Percentiles rank a stretch among this genome's conserved stretches.
Evolutionary conservation across 2,797 vertebrate genomes (phyloP).

Genomic region (Coccyzus lansbergi): DNA sequence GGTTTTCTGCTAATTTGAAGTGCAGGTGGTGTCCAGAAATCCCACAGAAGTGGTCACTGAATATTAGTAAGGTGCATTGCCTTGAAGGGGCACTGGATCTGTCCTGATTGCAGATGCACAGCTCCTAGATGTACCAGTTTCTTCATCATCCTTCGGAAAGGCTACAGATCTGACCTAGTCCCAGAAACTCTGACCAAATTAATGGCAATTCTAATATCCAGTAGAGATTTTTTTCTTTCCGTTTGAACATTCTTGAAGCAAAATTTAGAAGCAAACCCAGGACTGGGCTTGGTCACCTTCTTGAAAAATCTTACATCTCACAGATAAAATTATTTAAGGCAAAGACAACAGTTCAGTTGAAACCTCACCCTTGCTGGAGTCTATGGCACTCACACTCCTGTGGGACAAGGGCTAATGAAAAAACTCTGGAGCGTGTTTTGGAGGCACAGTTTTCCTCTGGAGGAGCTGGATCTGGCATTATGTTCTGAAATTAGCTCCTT

Average conservation of each 20-base stretch:
- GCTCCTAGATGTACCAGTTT: not conserved
- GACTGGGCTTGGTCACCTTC: slow-evolving; percentile 22
- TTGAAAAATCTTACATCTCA: not conserved
- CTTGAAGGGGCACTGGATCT: not conserved
- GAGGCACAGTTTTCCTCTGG: not conserved
- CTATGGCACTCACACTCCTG: accelerated
- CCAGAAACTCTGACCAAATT: not conserved
- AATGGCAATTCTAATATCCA: not conserved
- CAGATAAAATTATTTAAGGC: not conserved
- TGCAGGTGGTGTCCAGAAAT: not conserved
- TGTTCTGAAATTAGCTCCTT: not conserved
- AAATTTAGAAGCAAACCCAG: not conserved
- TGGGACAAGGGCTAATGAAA: not conserved
- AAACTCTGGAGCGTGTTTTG: not conserved
- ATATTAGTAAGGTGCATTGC: not conserved
- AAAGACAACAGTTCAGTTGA: not conserved
- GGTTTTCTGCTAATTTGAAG: not conserved
- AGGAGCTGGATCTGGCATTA: not conserved
- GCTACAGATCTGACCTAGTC: not conserved
- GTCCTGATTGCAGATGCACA: not conserved
- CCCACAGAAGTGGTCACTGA: not conserved
- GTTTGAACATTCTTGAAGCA: not conserved
- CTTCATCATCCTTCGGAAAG: not conserved
- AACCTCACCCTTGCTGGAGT: not conserved
- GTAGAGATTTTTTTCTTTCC: not conserved